Evolutionary conservation across 1,140 invertebrate genomes (phyloP).

Genomic region (Pseudomyrmex gracilis): DNA sequence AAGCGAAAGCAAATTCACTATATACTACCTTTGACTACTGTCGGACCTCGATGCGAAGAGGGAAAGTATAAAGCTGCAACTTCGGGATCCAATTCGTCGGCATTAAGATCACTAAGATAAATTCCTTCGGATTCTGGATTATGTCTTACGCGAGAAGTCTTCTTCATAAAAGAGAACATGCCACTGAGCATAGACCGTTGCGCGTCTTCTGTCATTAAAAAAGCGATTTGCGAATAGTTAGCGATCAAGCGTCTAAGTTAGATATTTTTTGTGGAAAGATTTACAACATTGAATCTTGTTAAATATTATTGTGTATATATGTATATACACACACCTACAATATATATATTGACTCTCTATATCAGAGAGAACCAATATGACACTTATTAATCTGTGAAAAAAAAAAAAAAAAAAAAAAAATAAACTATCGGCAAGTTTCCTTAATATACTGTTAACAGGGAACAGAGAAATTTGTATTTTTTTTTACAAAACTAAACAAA

Average conservation of each 20-base stretch:
- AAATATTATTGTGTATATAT: constrained; percentile 4
- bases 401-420: no score
- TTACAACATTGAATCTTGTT: constrained; percentile 23
- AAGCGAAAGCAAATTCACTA: constrained; percentile 46
- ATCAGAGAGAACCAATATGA: not conserved
- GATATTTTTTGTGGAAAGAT: not conserved
- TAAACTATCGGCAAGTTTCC: constrained; percentile 10
- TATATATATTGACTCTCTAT: no score
- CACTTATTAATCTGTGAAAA: constrained; percentile 33
- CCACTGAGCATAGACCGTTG: constrained; percentile 93
- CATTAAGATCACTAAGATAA: constrained; percentile 96
- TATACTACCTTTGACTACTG: constrained; percentile 81
- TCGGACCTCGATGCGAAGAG: constrained; percentile 81
- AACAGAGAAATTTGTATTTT: not conserved
- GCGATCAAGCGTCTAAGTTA: constrained; percentile 63
- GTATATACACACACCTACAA: no score
- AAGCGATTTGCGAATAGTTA: constrained; percentile 76
- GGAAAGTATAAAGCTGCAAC: constrained; percentile 96
- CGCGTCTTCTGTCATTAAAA: constrained; percentile 84
- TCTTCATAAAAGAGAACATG: constrained; percentile 97
- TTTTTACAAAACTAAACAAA: constrained; percentile 9
- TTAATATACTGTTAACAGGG: constrained; percentile 21
- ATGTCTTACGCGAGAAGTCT: constrained; percentile 89
- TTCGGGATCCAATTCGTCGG: constrained; percentile 95
- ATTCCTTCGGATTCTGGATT: constrained; percentile 92